phyloP scores from a whole-genome alignment of 2,797 vertebrate genomes.

The Trachurus trachurus region DNA sequence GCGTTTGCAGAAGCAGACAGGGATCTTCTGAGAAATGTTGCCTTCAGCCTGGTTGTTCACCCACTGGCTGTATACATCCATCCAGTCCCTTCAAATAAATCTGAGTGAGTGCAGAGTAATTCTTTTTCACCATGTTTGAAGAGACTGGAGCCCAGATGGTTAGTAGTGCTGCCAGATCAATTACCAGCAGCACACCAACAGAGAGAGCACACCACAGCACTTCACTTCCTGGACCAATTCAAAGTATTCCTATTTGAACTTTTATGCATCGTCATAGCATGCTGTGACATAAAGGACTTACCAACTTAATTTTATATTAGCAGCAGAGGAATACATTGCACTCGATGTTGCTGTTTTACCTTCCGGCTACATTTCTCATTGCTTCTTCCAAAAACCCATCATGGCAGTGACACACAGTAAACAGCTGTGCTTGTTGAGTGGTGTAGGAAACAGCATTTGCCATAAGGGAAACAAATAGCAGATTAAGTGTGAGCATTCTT shows the following conservation, averaged over 20 bases:
- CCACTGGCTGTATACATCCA: constrained; percentile 29
- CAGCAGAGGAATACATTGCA: constrained; percentile 38
- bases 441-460: constrained; percentile 46
- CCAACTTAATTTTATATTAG: constrained; percentile 59
- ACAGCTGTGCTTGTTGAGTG: constrained; percentile 67
- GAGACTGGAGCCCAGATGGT: constrained; percentile 77
- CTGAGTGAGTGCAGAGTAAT: constrained; percentile 50
- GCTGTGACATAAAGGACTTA: constrained; percentile 68
- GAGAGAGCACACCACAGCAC: constrained; percentile 53
- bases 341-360: constrained; percentile 51
- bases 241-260: constrained; percentile 67
- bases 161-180: constrained; percentile 81
- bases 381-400: constrained; percentile 57
- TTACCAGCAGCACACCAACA: constrained; percentile 72
- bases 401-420: constrained; percentile 53
- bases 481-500: constrained; percentile 29
- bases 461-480: constrained; percentile 43
- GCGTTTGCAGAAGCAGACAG: constrained; percentile 34
- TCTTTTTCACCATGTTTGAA: constrained; percentile 66
- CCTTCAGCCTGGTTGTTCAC: constrained; percentile 31
- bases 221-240: constrained; percentile 64
- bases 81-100: constrained; percentile 54
- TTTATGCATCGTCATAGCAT: constrained; percentile 61
- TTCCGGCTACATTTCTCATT: constrained; percentile 66
- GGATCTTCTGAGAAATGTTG: constrained; percentile 26